These are phyloP conservation scores for Ctenochaetus hawaiiensis DNA, from an alignment of 2,797 vertebrate genomes.

Conservation along the genomic window DNA sequence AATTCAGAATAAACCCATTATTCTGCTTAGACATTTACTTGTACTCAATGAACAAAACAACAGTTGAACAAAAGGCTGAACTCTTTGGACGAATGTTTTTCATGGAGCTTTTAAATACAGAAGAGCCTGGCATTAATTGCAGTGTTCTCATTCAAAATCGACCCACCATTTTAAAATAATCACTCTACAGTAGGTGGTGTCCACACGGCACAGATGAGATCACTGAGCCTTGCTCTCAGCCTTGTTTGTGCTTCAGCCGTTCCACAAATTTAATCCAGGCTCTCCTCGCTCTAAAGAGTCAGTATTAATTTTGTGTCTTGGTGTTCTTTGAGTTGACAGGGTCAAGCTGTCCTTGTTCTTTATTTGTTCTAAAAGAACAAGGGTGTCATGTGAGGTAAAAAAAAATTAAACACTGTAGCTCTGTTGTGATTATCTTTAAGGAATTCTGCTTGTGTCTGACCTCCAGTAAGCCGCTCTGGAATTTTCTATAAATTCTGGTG, in stretches of 20 bases:
- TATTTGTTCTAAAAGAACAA: conserved; percentile 55
- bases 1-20: conserved; percentile 2
- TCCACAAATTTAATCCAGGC: conserved; percentile 15
- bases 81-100: background rate
- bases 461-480: conserved; percentile 69
- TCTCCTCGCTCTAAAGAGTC: conserved; percentile 25
- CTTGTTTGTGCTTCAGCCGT: conserved; percentile 25
- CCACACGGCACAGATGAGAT: conserved; percentile 26
- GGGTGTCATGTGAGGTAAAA: conserved; percentile 41
- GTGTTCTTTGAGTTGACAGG: conserved; percentile 42
- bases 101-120: conserved; percentile 20
- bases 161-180: conserved; percentile 38
- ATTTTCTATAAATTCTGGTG: conserved; percentile 44
- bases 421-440: conserved; percentile 68
- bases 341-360: conserved; percentile 63
- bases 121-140: conserved; percentile 19
- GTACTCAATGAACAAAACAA: background rate
- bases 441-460: conserved; percentile 69
- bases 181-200: background rate
- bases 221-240: background rate
- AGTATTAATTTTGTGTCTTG: conserved; percentile 28
- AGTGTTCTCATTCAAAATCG: conserved; percentile 38
- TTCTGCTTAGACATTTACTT: conserved; percentile 16
- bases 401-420: conserved; percentile 60
- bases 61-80: conserved; percentile 16